Conservation (phyloP, 92 coral and sea anemone genomes). For the Palythoa heliodiscus region DNA sequence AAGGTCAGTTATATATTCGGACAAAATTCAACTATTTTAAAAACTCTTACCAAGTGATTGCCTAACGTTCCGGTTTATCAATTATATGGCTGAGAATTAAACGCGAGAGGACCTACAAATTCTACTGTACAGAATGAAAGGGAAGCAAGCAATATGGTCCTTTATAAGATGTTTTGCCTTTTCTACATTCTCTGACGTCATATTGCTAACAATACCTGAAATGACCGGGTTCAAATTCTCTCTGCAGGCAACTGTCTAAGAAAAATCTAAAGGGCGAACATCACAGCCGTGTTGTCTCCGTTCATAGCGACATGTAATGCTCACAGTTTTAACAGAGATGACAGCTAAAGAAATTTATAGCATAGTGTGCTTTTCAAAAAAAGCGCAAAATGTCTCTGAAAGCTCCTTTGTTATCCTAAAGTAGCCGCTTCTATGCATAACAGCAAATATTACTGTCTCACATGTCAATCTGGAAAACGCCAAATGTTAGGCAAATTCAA, state of each 20-base stretch:
- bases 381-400: not conserved
- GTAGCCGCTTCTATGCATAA: not conserved
- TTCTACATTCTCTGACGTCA: slow-evolving; percentile 31
- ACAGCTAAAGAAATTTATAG: not conserved
- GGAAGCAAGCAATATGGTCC: slow-evolving; percentile 9
- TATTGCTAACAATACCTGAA: slow-evolving; percentile 20
- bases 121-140: not conserved
- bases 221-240: slow-evolving; percentile 2
- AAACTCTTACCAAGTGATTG: slow-evolving; percentile 9
- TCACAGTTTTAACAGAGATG: slow-evolving; percentile 2
- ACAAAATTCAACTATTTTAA: slow-evolving; percentile 29
- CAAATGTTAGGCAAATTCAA: not conserved
- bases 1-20: not conserved
- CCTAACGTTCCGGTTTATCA: slow-evolving; percentile 12
- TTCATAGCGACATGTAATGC: not conserved
- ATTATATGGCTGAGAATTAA: not conserved
- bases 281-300: slow-evolving; percentile 13
- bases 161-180: slow-evolving; percentile 4
- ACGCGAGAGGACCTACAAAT: not conserved
- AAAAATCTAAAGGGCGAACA: not conserved
- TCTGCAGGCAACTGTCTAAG: slow-evolving; percentile 17
- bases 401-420: not conserved
- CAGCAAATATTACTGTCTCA: not conserved
- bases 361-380: not conserved
- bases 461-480: not conserved